Evolutionary conservation across 2,113 vertebrate species (phyloP).

Genomic region (Amblyopsis rosae): DNA sequence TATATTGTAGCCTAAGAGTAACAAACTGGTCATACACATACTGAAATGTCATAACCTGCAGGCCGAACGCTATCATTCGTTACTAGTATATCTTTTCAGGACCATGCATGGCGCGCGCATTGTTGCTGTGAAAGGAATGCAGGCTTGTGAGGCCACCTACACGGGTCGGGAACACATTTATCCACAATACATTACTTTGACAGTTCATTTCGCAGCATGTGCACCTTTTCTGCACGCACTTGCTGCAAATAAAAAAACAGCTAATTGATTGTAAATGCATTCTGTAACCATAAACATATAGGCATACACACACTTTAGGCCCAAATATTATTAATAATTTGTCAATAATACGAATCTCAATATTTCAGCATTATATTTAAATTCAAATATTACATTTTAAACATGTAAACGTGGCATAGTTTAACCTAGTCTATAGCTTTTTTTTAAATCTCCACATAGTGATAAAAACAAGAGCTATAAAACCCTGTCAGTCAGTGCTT

Average conservation of each 20-base stretch:
- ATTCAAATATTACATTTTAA: too few species aligned
- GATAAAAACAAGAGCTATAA: neutral
- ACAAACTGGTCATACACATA: too few species aligned
- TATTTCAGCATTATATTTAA: too few species aligned
- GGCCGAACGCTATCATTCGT: constrained; percentile 22
- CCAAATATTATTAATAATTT: too few species aligned
- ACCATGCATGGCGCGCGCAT: neutral
- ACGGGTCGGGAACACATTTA: constrained; percentile 65
- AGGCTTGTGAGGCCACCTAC: constrained; percentile 71
- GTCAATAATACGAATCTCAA: too few species aligned
- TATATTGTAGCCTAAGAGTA: too few species aligned
- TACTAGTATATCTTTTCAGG: constrained; percentile 36
- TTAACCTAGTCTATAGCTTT: too few species aligned
- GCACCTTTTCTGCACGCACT: constrained; percentile 2
- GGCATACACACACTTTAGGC: too few species aligned
- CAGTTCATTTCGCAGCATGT: constrained; percentile 61
- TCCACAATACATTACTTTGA: constrained; percentile 66
- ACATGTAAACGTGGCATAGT: too few species aligned
- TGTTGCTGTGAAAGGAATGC: constrained; percentile 59
- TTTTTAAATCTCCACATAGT: neutral
- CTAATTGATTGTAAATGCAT: neutral
- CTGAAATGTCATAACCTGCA: constrained; percentile 28
- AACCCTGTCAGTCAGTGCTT: neutral
- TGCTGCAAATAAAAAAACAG: neutral
- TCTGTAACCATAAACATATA: neutral